These are phyloP conservation scores for Holothuria scabra DNA, from an alignment of 53 echinoderm and acorn worm genomes.

Conservation along the genomic window DNA sequence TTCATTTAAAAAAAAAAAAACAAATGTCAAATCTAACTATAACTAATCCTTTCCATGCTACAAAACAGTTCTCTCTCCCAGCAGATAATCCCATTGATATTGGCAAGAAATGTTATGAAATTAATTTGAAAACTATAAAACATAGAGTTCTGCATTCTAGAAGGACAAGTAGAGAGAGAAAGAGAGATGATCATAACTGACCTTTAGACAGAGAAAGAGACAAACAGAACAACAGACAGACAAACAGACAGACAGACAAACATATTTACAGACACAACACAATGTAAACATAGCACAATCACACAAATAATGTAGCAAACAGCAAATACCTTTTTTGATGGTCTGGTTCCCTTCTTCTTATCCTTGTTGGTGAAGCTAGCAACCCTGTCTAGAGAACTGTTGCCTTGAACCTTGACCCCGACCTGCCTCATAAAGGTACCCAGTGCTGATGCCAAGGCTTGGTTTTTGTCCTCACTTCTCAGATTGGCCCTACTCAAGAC, in stretches of 20 bases:
- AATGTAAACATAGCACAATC: neutral
- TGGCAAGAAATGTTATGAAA: too few relatives aligned
- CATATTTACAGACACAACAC: neutral
- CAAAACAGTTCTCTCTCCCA: too few relatives aligned
- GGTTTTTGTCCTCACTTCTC: conserved; percentile 63
- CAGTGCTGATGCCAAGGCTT: conserved; percentile 84
- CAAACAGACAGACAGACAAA: neutral
- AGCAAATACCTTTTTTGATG: conserved; percentile 65
- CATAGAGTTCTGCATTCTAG: too few relatives aligned
- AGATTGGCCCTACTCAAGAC: neutral
- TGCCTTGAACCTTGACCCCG: conserved; percentile 79
- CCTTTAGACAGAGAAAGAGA: too few relatives aligned
- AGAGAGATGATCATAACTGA: too few relatives aligned
- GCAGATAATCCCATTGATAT: too few relatives aligned
- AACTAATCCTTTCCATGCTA: too few relatives aligned
- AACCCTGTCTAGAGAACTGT: conserved; percentile 78
- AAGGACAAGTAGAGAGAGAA: too few relatives aligned
- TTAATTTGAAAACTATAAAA: too few relatives aligned
- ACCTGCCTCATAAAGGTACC: conserved; percentile 91
- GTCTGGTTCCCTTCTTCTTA: conserved; percentile 47
- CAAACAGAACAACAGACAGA: too few relatives aligned
- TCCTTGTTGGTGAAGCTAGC: conserved; percentile 87
- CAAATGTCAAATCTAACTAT: too few relatives aligned
- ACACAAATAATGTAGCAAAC: neutral
- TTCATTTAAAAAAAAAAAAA: too few relatives aligned